Conservation (phyloP, 1,140 invertebrate genomes). For the Arctopsyche grandis region DNA sequence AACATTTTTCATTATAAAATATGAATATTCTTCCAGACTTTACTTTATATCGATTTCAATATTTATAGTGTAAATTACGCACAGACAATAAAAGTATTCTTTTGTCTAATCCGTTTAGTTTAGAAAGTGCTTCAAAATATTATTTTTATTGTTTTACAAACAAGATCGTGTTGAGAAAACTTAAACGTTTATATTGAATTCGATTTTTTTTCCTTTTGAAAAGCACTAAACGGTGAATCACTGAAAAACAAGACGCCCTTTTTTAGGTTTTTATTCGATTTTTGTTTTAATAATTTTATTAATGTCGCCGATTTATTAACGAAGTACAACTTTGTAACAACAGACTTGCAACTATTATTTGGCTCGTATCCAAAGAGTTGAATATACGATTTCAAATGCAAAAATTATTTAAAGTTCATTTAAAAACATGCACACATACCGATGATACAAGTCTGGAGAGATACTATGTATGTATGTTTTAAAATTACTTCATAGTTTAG, state of each 20-base stretch:
- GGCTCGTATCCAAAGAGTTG: background rate
- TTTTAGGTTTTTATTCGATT: background rate
- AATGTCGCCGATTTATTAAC: slow-evolving; percentile 14
- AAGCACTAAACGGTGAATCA: too few species aligned
- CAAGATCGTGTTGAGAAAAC: background rate
- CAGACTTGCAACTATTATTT: background rate
- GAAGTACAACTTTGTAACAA: background rate
- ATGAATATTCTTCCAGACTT: background rate
- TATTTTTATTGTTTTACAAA: background rate
- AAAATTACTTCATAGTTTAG: too few species aligned
- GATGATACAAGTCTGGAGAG: too few species aligned
- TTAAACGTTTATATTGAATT: background rate
- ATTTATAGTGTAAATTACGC: background rate
- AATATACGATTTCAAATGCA: background rate
- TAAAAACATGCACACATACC: background rate
- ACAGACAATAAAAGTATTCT: background rate
- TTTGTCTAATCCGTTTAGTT: background rate
- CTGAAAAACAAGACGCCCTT: background rate
- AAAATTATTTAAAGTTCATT: slow-evolving; percentile 17
- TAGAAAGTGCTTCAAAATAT: background rate
- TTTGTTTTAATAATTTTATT: slow-evolving; percentile 3
- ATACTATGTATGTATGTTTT: too few species aligned
- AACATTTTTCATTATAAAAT: background rate
- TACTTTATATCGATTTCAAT: slow-evolving; percentile 18
- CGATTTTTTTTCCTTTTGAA: too few species aligned